Percentiles rank a stretch among this genome's conserved stretches.
Evolutionary conservation across 1,140 invertebrate genomes (phyloP).

Genomic region (Trichonephila clavata): DNA sequence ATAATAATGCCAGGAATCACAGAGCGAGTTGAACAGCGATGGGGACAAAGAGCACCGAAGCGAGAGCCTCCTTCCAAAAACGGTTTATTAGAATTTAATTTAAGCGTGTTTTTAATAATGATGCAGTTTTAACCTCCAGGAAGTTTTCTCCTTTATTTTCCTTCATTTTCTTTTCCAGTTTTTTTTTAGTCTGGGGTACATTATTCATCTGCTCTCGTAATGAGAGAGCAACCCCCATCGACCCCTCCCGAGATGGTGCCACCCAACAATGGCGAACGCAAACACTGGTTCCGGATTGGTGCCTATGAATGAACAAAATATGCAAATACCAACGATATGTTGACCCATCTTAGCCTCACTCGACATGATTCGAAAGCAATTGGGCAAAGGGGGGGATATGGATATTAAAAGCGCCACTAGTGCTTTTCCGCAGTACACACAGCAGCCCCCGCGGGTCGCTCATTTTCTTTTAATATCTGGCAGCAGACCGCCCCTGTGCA

Average conservation of each 20-base stretch:
- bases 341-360: conserved; percentile 70
- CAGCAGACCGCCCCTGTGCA: conserved; percentile 7
- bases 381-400: conserved; percentile 69
- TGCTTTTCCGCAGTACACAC: conserved; percentile 62
- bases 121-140: conserved; percentile 54
- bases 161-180: neutral
- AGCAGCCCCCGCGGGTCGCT: conserved; percentile 62
- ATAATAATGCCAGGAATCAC: conserved; percentile 15
- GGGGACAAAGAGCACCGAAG: conserved; percentile 5
- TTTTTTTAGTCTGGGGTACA: neutral
- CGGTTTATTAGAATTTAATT: conserved; percentile 70
- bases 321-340: conserved; percentile 75
- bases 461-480: conserved; percentile 74
- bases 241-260: conserved; percentile 16
- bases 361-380: conserved; percentile 72
- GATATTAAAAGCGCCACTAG: conserved; percentile 74
- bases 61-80: conserved; percentile 47
- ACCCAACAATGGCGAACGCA: conserved; percentile 61
- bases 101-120: conserved; percentile 67
- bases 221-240: conserved; percentile 38
- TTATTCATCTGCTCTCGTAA: conserved; percentile 64
- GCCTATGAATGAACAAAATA: conserved; percentile 75
- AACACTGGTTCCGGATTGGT: conserved; percentile 46
- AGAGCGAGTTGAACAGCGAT: neutral
- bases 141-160: conserved; percentile 37